Base-by-base conservation (phyloP, 2,113 vertebrate species). In the Malaclemys terrapin region DNA sequence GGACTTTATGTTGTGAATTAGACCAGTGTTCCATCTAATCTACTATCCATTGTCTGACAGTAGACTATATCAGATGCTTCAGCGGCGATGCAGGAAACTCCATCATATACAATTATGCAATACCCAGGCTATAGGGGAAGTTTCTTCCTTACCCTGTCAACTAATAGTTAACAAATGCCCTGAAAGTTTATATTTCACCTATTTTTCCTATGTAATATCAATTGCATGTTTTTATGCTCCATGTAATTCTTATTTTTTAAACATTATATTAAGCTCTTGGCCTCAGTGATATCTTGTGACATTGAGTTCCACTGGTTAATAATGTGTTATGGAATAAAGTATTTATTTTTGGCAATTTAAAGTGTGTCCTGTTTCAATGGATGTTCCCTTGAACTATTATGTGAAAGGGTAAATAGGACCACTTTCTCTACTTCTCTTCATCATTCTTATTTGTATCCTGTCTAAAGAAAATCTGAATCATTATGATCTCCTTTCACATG, bases 401-500 rank as follows among this genome's bases (percentile, higher is more conserved):
- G 72, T 76, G n/a, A 90, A 42, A 87, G 24, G 16, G 57, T 89
- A 87, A 81, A 31, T 50, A 89, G 13, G 56, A 95, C 1, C 10
- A 92, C 17, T 80, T 89, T 80, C 47, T 16, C 22, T 81, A 1
- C 19, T 87, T 95, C 88, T 89, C 69, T 76, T 76, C 62, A 35
- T 65, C 62, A 45, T 29, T 76, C 17, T 90, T 93, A 62, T 19
- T 76, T 87, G 42, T 57, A 31, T 29, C 35, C 4, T 4, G 4
- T 79, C 45, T 79, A 94, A 91, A 19, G 93, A 82, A 2, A n/a
- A 5, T 56, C 82, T 47, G 75, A 81, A 27, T 50, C 0, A 19
- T 87, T 90, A 91, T 79, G 78, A 72, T 91, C 94, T 94, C 93
- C 29, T 45, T n/a, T 93, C 62, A 88, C 14, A 85, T n/a, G 31